These are phyloP conservation scores for Tokudaia tokunoshimensis DNA, from an alignment of 2,797 vertebrate genomes.

Conservation along the genomic window DNA sequence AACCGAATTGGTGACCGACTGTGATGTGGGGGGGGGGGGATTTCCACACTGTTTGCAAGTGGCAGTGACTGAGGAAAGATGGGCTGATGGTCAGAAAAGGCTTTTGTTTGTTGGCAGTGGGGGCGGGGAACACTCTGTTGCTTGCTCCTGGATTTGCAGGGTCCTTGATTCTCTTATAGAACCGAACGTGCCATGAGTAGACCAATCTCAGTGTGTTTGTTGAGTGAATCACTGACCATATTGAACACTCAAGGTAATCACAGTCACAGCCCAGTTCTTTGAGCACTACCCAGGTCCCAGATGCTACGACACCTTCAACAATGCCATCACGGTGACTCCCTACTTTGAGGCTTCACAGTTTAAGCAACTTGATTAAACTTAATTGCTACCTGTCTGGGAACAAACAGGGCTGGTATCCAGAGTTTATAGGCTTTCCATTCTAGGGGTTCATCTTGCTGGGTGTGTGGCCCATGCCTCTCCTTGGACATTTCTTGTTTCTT, in stretches of 20 bases:
- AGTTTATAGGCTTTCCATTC: neutral
- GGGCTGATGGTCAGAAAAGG: neutral
- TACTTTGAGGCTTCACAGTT: neutral
- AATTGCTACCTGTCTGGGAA: neutral
- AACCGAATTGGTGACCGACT: rapidly evolving
- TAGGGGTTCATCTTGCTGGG: neutral
- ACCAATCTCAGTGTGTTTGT: neutral
- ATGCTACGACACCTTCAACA: rapidly evolving
- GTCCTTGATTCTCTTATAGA: neutral
- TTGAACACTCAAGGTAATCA: neutral
- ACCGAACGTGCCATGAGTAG: neutral
- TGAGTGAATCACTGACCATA: neutral
- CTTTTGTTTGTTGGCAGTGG: neutral
- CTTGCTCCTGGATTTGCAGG: neutral
- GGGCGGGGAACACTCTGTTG: neutral
- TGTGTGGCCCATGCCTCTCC: no score
- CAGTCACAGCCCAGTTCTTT: neutral
- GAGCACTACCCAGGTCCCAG: neutral
- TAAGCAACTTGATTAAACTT: neutral
- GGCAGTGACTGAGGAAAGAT: neutral
- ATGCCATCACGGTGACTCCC: neutral
- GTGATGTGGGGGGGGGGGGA: rapidly evolving
- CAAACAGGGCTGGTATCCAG: neutral
- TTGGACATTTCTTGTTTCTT: conserved; percentile 71
- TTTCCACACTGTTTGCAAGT: neutral